These are phyloP conservation scores for Okamejei kenojei DNA, from an alignment of 2,797 vertebrate genomes.

Conservation along the genomic window DNA sequence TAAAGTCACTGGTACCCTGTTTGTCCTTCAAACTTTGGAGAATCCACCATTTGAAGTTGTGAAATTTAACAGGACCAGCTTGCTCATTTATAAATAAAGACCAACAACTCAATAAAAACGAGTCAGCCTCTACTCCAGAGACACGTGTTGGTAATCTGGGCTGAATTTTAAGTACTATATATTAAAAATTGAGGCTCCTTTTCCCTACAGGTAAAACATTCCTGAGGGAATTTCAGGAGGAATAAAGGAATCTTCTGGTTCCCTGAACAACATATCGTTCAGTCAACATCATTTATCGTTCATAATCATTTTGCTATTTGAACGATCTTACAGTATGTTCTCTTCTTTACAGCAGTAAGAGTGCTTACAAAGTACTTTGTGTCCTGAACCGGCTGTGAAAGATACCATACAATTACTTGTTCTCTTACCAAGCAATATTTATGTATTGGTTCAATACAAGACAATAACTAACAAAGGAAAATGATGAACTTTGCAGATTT, in stretches of 20 bases:
- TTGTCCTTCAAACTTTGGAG: neutral
- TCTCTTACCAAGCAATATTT: neutral
- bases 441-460: neutral
- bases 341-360: neutral
- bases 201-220: neutral
- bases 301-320: neutral
- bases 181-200: neutral
- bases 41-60: neutral
- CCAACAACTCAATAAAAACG: neutral
- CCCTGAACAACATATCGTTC: neutral
- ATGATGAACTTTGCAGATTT: neutral
- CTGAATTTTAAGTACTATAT: neutral
- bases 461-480: neutral
- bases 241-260: neutral
- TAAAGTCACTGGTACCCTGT: neutral
- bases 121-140: neutral
- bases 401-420: neutral
- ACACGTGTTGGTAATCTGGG: neutral
- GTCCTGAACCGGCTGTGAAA: neutral
- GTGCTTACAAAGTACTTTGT: neutral
- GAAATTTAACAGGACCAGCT: neutral
- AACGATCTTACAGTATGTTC: neutral
- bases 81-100: neutral
- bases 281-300: neutral
- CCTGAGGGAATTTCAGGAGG: neutral